Evolutionary conservation across 2,797 vertebrate species (phyloP).

Genomic region (Pangasius djambal): DNA sequence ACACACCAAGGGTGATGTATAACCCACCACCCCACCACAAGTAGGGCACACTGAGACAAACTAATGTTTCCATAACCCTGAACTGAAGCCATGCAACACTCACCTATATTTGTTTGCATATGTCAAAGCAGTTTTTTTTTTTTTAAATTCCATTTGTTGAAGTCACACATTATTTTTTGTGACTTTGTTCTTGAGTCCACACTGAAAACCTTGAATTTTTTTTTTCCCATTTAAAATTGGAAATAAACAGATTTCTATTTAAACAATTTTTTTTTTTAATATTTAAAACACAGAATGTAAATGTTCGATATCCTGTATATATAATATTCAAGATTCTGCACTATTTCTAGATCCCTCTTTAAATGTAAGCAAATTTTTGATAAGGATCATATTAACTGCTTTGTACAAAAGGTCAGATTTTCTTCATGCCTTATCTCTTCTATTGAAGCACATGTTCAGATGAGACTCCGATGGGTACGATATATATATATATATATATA

Average conservation of each 20-base stretch:
- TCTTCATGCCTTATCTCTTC: neutral
- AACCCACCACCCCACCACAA: conserved; percentile 8
- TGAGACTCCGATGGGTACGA: neutral
- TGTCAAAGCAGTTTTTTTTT: neutral
- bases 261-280: neutral
- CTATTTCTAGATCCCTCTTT: neutral
- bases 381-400: neutral
- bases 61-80: conserved; percentile 60
- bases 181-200: neutral
- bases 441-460: neutral
- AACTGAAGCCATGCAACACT: conserved; percentile 46
- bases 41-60: conserved; percentile 35
- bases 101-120: neutral
- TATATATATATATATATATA: neutral
- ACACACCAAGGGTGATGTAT: neutral
- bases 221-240: neutral
- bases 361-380: neutral
- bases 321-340: too few species aligned
- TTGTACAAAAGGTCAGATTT: neutral
- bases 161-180: neutral
- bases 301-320: neutral
- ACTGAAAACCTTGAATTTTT: neutral
- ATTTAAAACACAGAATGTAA: neutral
- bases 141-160: neutral
- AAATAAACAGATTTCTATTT: neutral